Evolutionary conservation across 2,797 vertebrate genomes (phyloP), one percentile per base, ranked within the genome.

Genomic region (Okamejei kenojei): DNA sequence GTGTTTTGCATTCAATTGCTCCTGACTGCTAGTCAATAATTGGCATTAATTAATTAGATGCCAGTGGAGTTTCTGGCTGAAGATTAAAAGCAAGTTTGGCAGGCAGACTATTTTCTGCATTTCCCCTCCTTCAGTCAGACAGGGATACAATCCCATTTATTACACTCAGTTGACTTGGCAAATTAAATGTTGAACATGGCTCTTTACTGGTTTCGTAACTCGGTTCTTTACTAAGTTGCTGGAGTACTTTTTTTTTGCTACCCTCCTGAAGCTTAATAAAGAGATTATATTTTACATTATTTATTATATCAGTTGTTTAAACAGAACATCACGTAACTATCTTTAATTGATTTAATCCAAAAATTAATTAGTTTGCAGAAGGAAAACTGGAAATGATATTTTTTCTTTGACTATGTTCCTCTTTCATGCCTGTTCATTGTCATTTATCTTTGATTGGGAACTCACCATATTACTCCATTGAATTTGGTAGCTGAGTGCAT

Each of bases 161-260:
- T 17, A 32, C 4, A 13, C 23, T 86, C 58, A 86, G 58, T 86
- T 17, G 82, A 86, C 61, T 32, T 86, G 61, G 7, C n/a, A 86
- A 58, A 61, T 61, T 86, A 15, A 61, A 86, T 65, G 82, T 86
- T 86, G 82, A 86, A 86, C 61, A 29, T 86, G 29, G 58, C n/a
- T 8, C 81, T 58, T 58, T 82, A 13, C 26, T 86, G 26, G 11
- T 63, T 29, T 86, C n/a, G 7, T 11, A 29, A 29, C n/a, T 86
- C 58, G 5, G 68, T 17, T 71, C 68, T 71, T 71, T 19, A 86
- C 26, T n/a, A 29, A 63, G 32, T 45, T 13, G 45, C 23, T 54
- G 7, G 45, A 45, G 23, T 54, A 29, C 82, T 61, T 86, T 29
- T 63, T 84, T 88, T 61, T 17, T 32, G 11, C 29, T n/a, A 29